Evolutionary conservation across 2,888 invertebrate species (phyloP).

Genomic region (Trissolcus japonicus): DNA sequence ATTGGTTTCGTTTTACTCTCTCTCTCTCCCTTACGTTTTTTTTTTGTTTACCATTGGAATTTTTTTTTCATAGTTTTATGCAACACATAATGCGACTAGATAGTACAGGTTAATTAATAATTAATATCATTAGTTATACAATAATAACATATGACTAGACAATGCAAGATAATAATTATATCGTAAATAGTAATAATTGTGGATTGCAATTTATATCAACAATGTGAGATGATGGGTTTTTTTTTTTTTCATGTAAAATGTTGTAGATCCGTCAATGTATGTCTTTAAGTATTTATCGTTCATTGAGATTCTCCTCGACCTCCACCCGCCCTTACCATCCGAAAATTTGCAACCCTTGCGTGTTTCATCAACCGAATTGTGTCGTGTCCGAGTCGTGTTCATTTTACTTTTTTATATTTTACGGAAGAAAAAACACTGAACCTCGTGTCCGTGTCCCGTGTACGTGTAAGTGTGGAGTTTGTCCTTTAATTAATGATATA

Average conservation of each 20-base stretch:
- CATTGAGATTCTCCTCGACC: conserved; percentile 27
- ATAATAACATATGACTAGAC: conserved; percentile 77
- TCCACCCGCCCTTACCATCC: conserved; percentile 32
- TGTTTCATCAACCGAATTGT: neutral
- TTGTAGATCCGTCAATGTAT: conserved; percentile 63
- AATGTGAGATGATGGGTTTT: conserved; percentile 72
- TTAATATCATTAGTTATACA: conserved; percentile 76
- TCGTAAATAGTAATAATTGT: conserved; percentile 76
- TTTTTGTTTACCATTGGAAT: conserved; percentile 61
- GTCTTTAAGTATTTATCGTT: conserved; percentile 24
- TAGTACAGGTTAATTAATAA: conserved; percentile 76
- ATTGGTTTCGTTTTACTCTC: conserved; percentile 56
- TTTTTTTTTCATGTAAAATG: conserved; percentile 61
- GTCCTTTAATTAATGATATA: conserved; percentile 55
- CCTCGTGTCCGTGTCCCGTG: conserved; percentile 1
- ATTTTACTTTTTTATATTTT: neutral
- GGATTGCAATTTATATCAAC: conserved; percentile 76
- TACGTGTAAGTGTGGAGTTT: conserved; percentile 17
- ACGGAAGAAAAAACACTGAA: conserved; percentile 35
- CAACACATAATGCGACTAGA: conserved; percentile 77
- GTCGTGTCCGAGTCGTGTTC: neutral
- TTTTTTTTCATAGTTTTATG: conserved; percentile 69
- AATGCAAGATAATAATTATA: conserved; percentile 77
- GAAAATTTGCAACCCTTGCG: conserved; percentile 31
- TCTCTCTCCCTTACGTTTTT: conserved; percentile 59